Evolutionary conservation across 2,797 vertebrate species (phyloP), one percentile per base, ranked within the genome.

Genomic region (Xenentodon cancila): DNA sequence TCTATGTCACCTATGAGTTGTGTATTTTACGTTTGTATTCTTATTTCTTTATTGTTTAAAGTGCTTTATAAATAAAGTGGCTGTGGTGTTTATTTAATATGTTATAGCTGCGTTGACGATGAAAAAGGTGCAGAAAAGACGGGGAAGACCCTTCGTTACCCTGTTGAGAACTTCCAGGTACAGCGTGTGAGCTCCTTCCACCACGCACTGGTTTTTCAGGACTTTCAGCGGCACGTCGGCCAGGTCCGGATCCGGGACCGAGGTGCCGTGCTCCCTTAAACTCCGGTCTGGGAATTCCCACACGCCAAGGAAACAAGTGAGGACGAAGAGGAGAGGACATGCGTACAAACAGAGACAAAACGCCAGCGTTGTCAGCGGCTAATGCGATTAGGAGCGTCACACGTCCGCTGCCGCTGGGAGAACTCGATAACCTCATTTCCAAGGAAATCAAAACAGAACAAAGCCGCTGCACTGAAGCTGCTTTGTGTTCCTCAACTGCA

Each of bases 121-220:
- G n/a, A n/a, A n/a, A n/a, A n/a, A n/a, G n/a, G 30, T 32, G 7
- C 7, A 32, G 30, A 5, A 32, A 9, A 32, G 44, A 19, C 3
- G 44, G 44, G 9, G 5, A 46, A 11, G 18, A 16, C 7, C 19
- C 11, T 11, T 19, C 8, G 18, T 46, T 94, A 99, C 97, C 94
- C 93, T 93, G 85, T 98, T 98, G 71, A 99, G 93, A 64, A 94
- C 94, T 42, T 91, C 92, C 62, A 99, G 92, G 81, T 95, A 95
- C 40, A 97, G 80, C 0, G 92, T 91, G 67, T 97, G 96, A 64
- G 94, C 93, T 69, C 95, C 95, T 75, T 97, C 96, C 73, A 94
- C 76, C 32, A 98, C 93, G 84, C 95, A 97, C 53, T 96, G 96
- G 80, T 95, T 97, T 82, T 95, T 96, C 82, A 97, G 87, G 50